Percentiles rank a stretch among this genome's conserved stretches.
Conservation (phyloP, 2,797 vertebrate species). For the Sitta carolinensis region DNA sequence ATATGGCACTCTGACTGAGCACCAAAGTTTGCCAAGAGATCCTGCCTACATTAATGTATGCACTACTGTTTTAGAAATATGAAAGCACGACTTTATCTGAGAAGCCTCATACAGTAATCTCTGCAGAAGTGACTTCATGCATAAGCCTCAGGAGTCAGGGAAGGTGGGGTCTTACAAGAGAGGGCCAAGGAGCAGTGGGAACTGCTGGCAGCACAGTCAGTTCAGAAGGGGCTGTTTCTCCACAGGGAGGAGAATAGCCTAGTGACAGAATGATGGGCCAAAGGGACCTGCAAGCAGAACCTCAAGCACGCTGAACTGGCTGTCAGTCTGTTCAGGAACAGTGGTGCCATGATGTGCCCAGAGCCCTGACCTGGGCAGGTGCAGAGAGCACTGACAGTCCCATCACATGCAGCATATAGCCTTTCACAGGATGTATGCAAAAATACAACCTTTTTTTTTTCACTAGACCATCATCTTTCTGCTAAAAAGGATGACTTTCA, state of each 20-base stretch:
- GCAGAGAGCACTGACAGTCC: neutral
- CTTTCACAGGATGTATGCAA: neutral
- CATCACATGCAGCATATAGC: fast-evolving
- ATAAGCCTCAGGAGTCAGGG: too few relatives aligned
- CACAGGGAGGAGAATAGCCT: neutral
- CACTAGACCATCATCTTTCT: neutral
- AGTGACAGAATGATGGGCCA: neutral
- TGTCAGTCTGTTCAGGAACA: neutral
- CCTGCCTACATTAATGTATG: neutral
- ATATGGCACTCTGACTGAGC: neutral
- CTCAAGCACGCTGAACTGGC: neutral
- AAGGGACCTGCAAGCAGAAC: neutral
- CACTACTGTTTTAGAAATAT: neutral
- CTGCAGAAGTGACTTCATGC: fast-evolving
- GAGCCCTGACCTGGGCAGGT: fast-evolving
- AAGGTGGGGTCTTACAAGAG: neutral
- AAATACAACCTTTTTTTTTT: neutral
- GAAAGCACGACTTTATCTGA: neutral
- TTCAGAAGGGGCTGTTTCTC: neutral
- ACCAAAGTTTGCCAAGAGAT: neutral
- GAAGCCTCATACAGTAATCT: neutral
- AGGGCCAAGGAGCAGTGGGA: neutral
- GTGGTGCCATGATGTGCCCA: fast-evolving
- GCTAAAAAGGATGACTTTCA: neutral
- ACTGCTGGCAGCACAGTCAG: neutral